Evolutionary conservation across 2,797 vertebrate genomes (phyloP), one percentile per base, ranked within the genome.

Genomic region (Acropternis orthonyx): DNA sequence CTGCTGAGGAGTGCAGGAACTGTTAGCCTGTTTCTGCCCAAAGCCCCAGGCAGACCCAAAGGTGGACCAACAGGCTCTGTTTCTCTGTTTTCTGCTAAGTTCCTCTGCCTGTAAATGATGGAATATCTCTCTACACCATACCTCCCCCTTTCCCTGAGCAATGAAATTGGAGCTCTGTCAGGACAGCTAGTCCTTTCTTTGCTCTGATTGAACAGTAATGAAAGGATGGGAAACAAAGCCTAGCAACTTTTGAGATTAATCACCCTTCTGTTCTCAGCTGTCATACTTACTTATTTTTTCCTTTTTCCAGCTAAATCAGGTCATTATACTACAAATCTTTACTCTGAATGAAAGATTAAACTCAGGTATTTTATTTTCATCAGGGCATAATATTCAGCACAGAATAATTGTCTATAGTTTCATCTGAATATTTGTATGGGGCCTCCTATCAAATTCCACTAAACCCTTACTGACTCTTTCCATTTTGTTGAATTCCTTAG

Each of bases 251-350:
- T 94, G 94, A 96, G 84, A 98, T 98, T 98, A 98, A 98, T 98
- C 98, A 94, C 92, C 93, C 92, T 95, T 97, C 97, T 98, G 93
- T 97, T 98, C 97, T 97, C 95, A 92, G 95, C 96, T 98, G 97
- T 97, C 97, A 97, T 96, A 96, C 97, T 97, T 97, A 97, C 96
- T 98, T 97, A 92, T 86, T 95, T 94, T 89, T 88, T 95, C 95
- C 91, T 94, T 96, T 96, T 96, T 97, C 97, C 95, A 95, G 84
- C 87, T 97, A 98, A 98, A 98, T 98, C 96, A 96, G 97, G 95
- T 97, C 96, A 98, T 98, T 98, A 98, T 89, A 52, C 97, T 97
- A 97, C 97, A 97, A 97, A 97, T 97, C 96, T 98, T 97, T 97
- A 95, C 96, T 95, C 95, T 95, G 96, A 97, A 97, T 96, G 96